These are phyloP conservation scores for Congeria kusceri DNA, from an alignment of 2,888 invertebrate genomes.

Conservation along the genomic window DNA sequence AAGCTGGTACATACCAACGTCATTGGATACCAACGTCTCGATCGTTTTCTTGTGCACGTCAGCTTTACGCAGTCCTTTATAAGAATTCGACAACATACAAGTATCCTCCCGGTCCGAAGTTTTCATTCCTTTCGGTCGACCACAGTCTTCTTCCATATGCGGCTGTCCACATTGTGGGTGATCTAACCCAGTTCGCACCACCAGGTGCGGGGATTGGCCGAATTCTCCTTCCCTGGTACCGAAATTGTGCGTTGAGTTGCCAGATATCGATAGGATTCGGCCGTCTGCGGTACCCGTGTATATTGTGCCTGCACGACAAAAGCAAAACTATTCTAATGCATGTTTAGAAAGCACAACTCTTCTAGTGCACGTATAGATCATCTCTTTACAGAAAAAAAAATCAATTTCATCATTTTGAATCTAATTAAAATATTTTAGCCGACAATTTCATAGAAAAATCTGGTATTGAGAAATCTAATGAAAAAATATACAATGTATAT, in stretches of 20 bases:
- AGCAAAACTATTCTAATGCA: neutral
- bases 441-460: too few species aligned
- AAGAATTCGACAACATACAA: too few species aligned
- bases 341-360: too few species aligned
- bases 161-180: constrained; percentile 59
- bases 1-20: constrained; percentile 54
- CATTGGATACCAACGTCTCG: constrained; percentile 62
- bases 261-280: constrained; percentile 63
- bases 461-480: too few species aligned
- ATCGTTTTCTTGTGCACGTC: constrained; percentile 51
- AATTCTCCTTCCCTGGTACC: constrained; percentile 4
- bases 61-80: constrained; percentile 69
- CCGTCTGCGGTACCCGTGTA: constrained; percentile 75
- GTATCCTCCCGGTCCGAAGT: constrained; percentile 66
- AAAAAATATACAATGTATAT: too few species aligned
- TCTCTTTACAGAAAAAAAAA: too few species aligned
- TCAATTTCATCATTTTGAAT: too few species aligned
- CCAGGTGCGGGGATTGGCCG: constrained; percentile 42
- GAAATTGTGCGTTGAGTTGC: too few species aligned
- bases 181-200: constrained; percentile 60
- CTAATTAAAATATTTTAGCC: too few species aligned
- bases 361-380: too few species aligned
- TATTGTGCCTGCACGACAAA: constrained; percentile 63
- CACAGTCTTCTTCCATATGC: constrained; percentile 72
- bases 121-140: constrained; percentile 77